These are phyloP conservation scores for Gymnorhina tibicen DNA, from an alignment of 2,113 vertebrate species.

Conservation along the genomic window DNA sequence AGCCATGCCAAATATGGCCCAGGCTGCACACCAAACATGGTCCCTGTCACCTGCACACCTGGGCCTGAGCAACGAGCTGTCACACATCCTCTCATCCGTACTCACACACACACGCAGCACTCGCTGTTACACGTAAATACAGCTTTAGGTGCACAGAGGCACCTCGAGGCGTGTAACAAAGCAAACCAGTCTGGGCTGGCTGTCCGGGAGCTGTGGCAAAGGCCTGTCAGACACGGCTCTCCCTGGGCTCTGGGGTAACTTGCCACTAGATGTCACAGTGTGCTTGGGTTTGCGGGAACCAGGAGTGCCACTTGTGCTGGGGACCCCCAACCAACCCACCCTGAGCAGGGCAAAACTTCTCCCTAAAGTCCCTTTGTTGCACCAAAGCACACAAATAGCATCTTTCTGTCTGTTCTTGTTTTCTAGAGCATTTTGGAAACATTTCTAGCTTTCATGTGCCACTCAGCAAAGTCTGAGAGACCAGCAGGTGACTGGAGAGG, in stretches of 20 bases:
- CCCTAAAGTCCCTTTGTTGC: background rate
- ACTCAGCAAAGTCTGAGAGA: background rate
- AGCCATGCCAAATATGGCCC: background rate
- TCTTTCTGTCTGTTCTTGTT: background rate
- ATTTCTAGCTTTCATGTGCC: background rate
- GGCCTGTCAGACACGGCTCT: background rate
- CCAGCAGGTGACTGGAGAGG: background rate
- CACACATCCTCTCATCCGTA: accelerated
- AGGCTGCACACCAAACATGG: background rate
- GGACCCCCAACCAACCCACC: background rate
- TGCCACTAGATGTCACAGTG: conserved; percentile 57
- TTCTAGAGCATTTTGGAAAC: background rate
- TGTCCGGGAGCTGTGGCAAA: background rate
- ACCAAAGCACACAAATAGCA: background rate
- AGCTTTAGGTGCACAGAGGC: background rate
- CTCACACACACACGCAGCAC: background rate
- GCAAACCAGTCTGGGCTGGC: background rate
- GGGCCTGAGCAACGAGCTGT: background rate
- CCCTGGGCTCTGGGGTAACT: background rate
- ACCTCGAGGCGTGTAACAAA: background rate
- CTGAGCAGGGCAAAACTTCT: accelerated
- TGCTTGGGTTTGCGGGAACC: background rate
- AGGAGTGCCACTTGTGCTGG: background rate
- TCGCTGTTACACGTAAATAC: accelerated
- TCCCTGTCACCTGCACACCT: background rate